Evolutionary conservation across 2,797 vertebrate species (phyloP).

Genomic region (Bradypus variegatus): DNA sequence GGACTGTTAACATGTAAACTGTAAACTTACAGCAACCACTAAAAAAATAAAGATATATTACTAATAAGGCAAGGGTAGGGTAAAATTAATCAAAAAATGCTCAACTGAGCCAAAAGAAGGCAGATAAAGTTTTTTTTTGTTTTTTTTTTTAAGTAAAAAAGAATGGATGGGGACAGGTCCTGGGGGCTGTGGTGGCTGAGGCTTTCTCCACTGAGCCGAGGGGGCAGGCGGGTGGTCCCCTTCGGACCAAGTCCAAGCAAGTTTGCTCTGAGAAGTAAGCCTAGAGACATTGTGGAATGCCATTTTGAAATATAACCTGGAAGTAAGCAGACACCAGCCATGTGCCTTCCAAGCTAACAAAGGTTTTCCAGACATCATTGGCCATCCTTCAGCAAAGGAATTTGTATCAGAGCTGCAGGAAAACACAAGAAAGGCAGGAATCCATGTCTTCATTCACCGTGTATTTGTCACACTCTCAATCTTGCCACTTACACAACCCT

Average conservation of each 20-base stretch:
- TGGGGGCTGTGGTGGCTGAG: too few species aligned
- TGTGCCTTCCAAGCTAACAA: too few species aligned
- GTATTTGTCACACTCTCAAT: neutral
- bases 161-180: too few species aligned
- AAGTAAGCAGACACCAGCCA: too few species aligned
- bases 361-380: too few species aligned
- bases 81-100: neutral
- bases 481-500: neutral
- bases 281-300: too few species aligned
- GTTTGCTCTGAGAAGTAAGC: too few species aligned
- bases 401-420: neutral
- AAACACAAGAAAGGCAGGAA: neutral
- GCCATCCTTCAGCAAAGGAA: too few species aligned
- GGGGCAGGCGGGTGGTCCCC: too few species aligned
- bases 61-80: neutral
- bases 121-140: neutral
- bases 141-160: neutral
- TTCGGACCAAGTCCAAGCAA: too few species aligned
- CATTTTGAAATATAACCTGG: too few species aligned
- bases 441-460: neutral
- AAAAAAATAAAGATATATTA: neutral
- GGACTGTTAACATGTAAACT: neutral
- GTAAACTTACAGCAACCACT: neutral
- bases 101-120: neutral
- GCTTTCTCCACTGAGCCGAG: too few species aligned